Conservation (phyloP, 2,888 invertebrate genomes). For the Drosophila lacicola region DNA sequence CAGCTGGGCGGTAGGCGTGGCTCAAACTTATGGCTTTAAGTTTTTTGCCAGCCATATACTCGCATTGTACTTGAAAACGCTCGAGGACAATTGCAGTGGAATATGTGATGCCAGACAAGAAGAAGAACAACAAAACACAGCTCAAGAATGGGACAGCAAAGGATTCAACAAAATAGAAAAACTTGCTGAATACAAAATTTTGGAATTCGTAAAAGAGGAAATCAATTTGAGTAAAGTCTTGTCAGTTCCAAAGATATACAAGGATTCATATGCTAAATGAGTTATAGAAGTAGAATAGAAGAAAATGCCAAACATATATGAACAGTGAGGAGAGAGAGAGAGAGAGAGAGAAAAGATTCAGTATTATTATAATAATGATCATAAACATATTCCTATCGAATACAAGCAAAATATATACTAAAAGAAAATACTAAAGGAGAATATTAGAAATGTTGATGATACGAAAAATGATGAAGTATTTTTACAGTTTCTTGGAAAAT, state of each 20-base stretch:
- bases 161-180: slow-evolving; percentile 9
- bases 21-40: slow-evolving; percentile 58
- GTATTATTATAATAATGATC: no score
- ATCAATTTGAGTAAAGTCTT: slow-evolving; percentile 31
- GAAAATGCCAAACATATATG: neutral
- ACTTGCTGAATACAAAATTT: slow-evolving; percentile 20
- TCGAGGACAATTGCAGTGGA: slow-evolving; percentile 34
- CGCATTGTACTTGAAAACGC: slow-evolving; percentile 10
- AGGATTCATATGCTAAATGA: no score
- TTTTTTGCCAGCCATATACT: slow-evolving; percentile 6
- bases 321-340: no score
- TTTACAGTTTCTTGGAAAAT: no score
- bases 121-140: slow-evolving; percentile 3
- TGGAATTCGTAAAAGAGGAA: slow-evolving; percentile 6
- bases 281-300: no score
- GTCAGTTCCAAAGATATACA: neutral
- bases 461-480: no score
- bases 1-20: slow-evolving; percentile 35
- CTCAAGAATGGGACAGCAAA: neutral
- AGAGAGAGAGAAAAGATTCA: no score
- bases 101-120: slow-evolving; percentile 15
- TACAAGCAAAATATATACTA: no score
- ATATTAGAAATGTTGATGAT: no score
- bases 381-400: no score
- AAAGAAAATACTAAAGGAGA: no score